These are phyloP conservation scores for Plumapathes pennacea DNA, from an alignment of 92 coral and sea anemone species.

Conservation along the genomic window DNA sequence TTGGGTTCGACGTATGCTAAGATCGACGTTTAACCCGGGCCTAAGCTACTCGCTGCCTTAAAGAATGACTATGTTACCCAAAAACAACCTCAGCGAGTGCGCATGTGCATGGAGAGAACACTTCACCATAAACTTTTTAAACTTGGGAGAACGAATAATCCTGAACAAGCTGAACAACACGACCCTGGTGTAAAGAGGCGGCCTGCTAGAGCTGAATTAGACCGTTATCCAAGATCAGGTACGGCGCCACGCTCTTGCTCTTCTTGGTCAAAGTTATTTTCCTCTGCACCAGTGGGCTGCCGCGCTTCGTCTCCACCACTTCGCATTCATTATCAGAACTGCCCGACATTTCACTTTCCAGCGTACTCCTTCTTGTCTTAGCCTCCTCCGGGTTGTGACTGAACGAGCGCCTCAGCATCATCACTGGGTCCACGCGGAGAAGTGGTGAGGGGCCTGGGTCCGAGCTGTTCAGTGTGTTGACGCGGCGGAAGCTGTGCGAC, in stretches of 20 bases:
- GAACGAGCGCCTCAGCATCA: slow-evolving; percentile 67
- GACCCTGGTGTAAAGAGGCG: too few relatives aligned
- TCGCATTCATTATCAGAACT: slow-evolving; percentile 11
- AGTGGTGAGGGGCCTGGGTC: slow-evolving; percentile 60
- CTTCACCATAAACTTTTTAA: too few relatives aligned
- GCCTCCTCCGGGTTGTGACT: slow-evolving; percentile 84
- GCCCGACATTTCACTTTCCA: slow-evolving; percentile 24
- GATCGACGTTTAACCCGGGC: too few relatives aligned
- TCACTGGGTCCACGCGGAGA: slow-evolving; percentile 21
- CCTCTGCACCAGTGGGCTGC: slow-evolving; percentile 9
- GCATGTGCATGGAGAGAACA: too few relatives aligned
- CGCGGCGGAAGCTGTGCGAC: slow-evolving; percentile 76
- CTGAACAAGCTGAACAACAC: too few relatives aligned
- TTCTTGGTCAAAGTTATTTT: slow-evolving; percentile 10
- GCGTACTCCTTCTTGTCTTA: slow-evolving; percentile 54
- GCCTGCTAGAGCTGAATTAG: too few relatives aligned
- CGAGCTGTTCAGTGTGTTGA: slow-evolving; percentile 39
- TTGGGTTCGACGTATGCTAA: too few relatives aligned
- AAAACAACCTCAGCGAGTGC: too few relatives aligned
- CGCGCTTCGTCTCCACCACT: slow-evolving; percentile 3
- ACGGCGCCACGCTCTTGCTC: slow-evolving; percentile 12
- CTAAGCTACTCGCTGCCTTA: too few relatives aligned
- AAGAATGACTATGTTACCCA: too few relatives aligned
- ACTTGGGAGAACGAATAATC: too few relatives aligned
- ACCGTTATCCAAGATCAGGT: too few relatives aligned